Conservation (phyloP, 1,140 invertebrate genomes). For the Aphaenogaster rudis region DNA sequence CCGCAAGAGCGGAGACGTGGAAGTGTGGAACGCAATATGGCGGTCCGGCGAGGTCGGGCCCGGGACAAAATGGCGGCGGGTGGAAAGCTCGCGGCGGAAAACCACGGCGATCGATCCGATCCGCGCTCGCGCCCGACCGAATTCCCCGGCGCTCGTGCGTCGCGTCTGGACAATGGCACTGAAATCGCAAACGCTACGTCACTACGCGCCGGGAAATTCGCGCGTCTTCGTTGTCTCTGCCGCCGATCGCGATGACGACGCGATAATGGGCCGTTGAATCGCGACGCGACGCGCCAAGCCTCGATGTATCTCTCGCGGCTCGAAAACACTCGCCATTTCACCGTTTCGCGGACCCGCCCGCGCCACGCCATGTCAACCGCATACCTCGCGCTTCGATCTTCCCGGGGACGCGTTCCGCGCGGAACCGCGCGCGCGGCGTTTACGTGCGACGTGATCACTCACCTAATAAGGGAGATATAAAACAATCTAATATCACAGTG, state of each 20-base stretch:
- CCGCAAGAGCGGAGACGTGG: constrained; percentile 71
- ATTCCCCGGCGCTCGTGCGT: constrained; percentile 58
- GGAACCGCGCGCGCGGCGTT: not conserved
- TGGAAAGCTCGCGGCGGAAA: constrained; percentile 71
- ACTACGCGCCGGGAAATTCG: constrained; percentile 39
- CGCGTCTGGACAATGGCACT: constrained; percentile 53
- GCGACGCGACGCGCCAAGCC: not conserved
- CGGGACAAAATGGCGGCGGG: constrained; percentile 84
- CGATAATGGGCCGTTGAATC: not conserved
- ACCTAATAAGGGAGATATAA: constrained; percentile 79
- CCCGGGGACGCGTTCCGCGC: not conserved
- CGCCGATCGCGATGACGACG: not conserved
- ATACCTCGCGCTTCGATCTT: not conserved
- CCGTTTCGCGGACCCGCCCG: constrained; percentile 68
- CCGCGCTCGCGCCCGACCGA: constrained; percentile 5
- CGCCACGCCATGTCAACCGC: constrained; percentile 60
- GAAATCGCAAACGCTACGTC: constrained; percentile 65
- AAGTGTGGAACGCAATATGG: constrained; percentile 80
- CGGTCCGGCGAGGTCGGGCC: constrained; percentile 80
- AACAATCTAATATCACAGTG: constrained; percentile 83
- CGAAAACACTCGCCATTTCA: constrained; percentile 42
- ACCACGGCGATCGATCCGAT: constrained; percentile 53
- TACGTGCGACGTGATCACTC: constrained; percentile 71
- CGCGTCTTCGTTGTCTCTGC: not conserved
- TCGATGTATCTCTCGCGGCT: not conserved